These are phyloP conservation scores for Enteromius anoplus DNA, from an alignment of 2,797 vertebrate genomes.

Conservation along the genomic window DNA sequence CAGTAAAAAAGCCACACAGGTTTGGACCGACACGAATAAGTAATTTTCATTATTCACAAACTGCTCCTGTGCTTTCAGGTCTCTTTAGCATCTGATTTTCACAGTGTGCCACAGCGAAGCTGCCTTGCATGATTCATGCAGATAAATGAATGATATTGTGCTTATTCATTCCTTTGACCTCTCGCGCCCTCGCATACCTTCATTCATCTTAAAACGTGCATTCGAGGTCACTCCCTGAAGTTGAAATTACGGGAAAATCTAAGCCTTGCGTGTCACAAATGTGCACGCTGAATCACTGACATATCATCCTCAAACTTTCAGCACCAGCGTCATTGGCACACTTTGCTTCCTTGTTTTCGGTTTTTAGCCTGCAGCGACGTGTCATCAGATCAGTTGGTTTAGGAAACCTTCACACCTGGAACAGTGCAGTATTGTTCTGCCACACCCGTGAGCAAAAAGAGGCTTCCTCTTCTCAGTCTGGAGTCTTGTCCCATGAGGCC, in stretches of 20 bases:
- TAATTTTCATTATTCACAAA: neutral
- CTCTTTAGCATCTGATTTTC: constrained; percentile 8
- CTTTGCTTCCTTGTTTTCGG: neutral
- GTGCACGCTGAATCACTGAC: constrained; percentile 16
- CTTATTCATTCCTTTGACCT: constrained; percentile 49
- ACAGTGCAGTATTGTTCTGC: constrained; percentile 59
- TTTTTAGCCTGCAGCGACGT: constrained; percentile 46
- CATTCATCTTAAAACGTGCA: neutral
- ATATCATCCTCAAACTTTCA: constrained; percentile 25
- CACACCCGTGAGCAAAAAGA: constrained; percentile 8
- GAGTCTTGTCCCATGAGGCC: constrained; percentile 33
- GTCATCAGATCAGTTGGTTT: constrained; percentile 45
- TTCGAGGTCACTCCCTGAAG: neutral
- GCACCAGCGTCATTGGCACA: constrained; percentile 17
- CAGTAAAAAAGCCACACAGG: neutral
- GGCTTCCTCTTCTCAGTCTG: constrained; percentile 27
- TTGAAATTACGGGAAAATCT: constrained; percentile 41
- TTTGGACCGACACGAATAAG: neutral
- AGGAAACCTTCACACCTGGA: constrained; percentile 61
- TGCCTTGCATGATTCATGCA: constrained; percentile 40
- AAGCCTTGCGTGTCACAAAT: constrained; percentile 12
- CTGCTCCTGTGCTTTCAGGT: neutral
- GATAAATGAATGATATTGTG: constrained; percentile 45
- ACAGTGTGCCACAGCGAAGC: constrained; percentile 11
- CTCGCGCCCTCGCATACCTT: neutral